A percentile compares a stretch with the other conserved stretches of the same genome.
Evolutionary conservation across 1,140 invertebrate genomes (phyloP).

Genomic region (Listronotus bonariensis): DNA sequence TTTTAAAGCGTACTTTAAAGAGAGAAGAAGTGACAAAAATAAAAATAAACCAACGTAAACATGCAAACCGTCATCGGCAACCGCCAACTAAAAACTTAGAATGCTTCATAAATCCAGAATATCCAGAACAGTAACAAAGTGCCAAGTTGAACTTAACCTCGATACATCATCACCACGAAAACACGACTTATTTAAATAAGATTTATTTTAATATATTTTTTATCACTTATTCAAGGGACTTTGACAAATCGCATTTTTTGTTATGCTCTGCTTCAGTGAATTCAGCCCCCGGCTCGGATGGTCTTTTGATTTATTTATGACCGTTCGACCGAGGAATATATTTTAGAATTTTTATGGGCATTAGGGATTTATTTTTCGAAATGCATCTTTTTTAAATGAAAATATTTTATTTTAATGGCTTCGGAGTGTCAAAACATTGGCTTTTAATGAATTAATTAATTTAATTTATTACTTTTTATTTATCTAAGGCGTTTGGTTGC

Average conservation of each 20-base stretch:
- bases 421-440: neutral
- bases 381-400: constrained; percentile 13
- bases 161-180: constrained; percentile 40
- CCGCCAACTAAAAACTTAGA: constrained; percentile 22
- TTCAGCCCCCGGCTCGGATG: constrained; percentile 12
- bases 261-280: constrained; percentile 1
- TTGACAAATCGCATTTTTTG: constrained; percentile 41
- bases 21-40: no score
- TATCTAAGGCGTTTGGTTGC: no score
- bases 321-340: constrained; percentile 20
- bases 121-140: constrained; percentile 38
- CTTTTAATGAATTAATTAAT: constrained; percentile 2
- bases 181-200: constrained; percentile 43
- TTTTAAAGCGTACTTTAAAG: no score
- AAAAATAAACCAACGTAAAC: neutral
- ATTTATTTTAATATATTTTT: constrained; percentile 43
- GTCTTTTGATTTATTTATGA: constrained; percentile 35
- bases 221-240: constrained; percentile 31
- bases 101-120: constrained; percentile 33
- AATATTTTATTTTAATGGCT: constrained; percentile 12
- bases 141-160: constrained; percentile 39
- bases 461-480: neutral
- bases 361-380: constrained; percentile 25
- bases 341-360: constrained; percentile 33
- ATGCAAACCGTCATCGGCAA: constrained; percentile 19